Evolutionary conservation across 2,113 vertebrate genomes (phyloP).

Genomic region (Lamprotornis superbus): DNA sequence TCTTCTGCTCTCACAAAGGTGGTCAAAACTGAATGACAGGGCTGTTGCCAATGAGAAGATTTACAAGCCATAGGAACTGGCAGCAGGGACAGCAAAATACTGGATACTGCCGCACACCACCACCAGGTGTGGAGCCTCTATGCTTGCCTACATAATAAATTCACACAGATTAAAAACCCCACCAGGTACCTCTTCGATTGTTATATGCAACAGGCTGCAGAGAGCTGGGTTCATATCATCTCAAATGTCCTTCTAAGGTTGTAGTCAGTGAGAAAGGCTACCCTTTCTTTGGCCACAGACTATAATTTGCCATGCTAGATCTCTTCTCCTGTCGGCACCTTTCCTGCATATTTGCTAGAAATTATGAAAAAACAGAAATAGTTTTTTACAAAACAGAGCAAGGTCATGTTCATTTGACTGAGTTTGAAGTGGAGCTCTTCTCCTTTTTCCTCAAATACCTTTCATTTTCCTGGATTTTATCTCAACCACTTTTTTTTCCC

Average conservation of each 20-base stretch:
- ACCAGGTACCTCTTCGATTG: fast-evolving
- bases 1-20: background rate
- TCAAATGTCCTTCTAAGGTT: background rate
- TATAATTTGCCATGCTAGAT: background rate
- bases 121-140: background rate
- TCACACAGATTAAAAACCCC: background rate
- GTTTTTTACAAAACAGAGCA: background rate
- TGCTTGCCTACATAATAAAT: background rate
- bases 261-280: background rate
- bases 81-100: background rate
- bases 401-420: background rate
- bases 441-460: background rate
- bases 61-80: background rate
- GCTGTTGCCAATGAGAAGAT: background rate
- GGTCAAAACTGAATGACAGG: background rate
- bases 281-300: background rate
- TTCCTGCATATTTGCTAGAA: background rate
- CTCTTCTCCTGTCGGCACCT: background rate
- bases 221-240: background rate
- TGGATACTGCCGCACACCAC: background rate
- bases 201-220: background rate
- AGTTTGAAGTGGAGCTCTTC: background rate
- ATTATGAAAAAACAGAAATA: background rate
- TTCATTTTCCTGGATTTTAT: background rate
- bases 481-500: background rate